Evolutionary conservation across 2,888 invertebrate genomes (phyloP), one percentile per base, ranked within the genome.

Genomic region (Dicyrtoma fusca): DNA sequence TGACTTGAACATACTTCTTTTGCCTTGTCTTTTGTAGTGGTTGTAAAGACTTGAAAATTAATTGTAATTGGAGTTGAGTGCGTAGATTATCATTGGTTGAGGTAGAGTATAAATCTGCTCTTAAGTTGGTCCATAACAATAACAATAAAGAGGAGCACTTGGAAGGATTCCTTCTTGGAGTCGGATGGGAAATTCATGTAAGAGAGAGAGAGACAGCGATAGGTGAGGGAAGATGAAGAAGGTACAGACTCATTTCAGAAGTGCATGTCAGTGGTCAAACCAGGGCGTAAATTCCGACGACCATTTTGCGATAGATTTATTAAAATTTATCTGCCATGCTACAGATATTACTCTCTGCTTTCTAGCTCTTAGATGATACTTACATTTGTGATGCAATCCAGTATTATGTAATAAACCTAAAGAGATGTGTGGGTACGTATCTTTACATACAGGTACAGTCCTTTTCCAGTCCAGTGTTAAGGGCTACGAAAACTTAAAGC

Each of bases 241-340:
- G 34, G 34, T n/a, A n/a, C n/a, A n/a, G n/a, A n/a, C 34, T 34
- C 34, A 34, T 34, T 34, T 34, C 3, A 34, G 44, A 66, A 23
- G 69, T 51, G 26, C 34, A 53, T 53, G 42, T 65, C 66, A 74
- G 66, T 74, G 74, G 74, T 74, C 74, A 72, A 72, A 74, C 74
- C 69, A 74, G 74, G 66, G 69, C 72, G 72, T 74, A 72, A 74
- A 74, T 72, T 72, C 59, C 62, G 72, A 74, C 72, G 74, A 74
- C 68, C 68, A 71, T 74, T 74, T 74, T 74, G 71, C 71, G 71
- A 71, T 74, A 74, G 73, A 74, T 74, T 74, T 74, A 71, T 74
- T 71, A 68, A 71, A 74, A 63, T 66, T 53, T 53, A 66, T 53
- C 66, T 53, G 42, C 53, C 34, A 53, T 23, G 17, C 21, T 21